These are phyloP conservation scores for Antechinus stuartii DNA, from an alignment of 2,113 vertebrate genomes.

Conservation along the genomic window DNA sequence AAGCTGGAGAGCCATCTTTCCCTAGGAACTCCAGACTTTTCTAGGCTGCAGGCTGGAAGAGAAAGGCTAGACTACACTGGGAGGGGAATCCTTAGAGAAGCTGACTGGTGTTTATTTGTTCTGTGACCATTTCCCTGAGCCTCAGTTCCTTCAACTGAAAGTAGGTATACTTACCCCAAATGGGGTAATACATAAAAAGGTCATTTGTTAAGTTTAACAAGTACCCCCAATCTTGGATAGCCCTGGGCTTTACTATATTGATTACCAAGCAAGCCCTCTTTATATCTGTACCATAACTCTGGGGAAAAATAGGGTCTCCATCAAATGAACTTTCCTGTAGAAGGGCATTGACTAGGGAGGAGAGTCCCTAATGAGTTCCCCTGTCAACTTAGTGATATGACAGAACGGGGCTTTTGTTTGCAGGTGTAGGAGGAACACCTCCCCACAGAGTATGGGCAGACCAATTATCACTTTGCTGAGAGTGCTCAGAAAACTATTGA, in stretches of 20 bases:
- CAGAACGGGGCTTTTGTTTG: background rate
- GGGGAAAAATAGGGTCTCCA: background rate
- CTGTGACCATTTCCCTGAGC: background rate
- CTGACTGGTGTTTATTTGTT: background rate
- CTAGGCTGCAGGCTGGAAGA: background rate
- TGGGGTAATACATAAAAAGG: background rate
- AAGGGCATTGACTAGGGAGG: background rate
- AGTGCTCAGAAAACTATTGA: background rate
- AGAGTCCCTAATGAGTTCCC: background rate
- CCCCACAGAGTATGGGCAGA: background rate
- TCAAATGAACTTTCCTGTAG: background rate
- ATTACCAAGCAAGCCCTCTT: background rate
- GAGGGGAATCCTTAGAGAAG: background rate
- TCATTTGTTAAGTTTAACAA: background rate
- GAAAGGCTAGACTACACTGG: background rate
- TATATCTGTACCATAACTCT: background rate
- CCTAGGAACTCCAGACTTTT: background rate
- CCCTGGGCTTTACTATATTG: background rate
- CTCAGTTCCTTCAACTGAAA: background rate
- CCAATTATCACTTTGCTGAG: background rate
- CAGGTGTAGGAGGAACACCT: background rate
- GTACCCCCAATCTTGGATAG: background rate
- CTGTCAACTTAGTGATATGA: background rate
- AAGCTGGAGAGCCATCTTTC: background rate
- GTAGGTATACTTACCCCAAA: background rate